Evolutionary conservation across 2,888 invertebrate genomes (phyloP), one percentile per base, ranked within the genome.

Genomic region (Agrypnus murinus): DNA sequence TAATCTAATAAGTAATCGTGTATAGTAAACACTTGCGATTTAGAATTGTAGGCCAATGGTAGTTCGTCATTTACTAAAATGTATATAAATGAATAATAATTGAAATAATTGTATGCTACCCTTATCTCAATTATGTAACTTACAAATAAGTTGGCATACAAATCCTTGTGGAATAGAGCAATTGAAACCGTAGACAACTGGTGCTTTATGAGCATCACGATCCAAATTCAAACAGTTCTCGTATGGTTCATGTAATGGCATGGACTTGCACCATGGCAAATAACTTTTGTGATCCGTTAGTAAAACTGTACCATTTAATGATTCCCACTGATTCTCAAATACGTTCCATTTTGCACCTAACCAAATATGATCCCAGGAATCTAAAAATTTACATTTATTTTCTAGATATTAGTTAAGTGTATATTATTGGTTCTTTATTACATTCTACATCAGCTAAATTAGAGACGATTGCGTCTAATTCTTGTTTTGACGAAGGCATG

Each of bases 141-240:
- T 36, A 57, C 57, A 3, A 36, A 25, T 36, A 34, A 57, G 15
- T 25, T 57, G 57, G 10, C 57, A 88, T 15, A 88, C 81, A 0
- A 88, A 88, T 63, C 86, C 85, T 74, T 88, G 88, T 2, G 87
- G 84, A 0, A 86, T 88, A 32, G 86, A 86, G 71, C 88, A 88
- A 0, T 88, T 87, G 3, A 88, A 79, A 0, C 88, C 88, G 57
- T 88, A 88, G 1, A 88, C 82, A 9, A 88, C 77, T 0, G 87
- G 87, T 5, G 82, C 84, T 1, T 88, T 79, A 62, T 88, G 88
- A 62, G 87, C 87, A 55, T 86, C 86, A 0, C 88, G 79, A 68
- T 88, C 88, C 71, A 88, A 78, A 74, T 88, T 88, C 1, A 88
- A 77, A 62, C 88, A 88, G 0, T 85, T 83, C 1, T 87, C 87